Conservation (phyloP, 2,113 vertebrate species). For the Colinus virginianus region DNA sequence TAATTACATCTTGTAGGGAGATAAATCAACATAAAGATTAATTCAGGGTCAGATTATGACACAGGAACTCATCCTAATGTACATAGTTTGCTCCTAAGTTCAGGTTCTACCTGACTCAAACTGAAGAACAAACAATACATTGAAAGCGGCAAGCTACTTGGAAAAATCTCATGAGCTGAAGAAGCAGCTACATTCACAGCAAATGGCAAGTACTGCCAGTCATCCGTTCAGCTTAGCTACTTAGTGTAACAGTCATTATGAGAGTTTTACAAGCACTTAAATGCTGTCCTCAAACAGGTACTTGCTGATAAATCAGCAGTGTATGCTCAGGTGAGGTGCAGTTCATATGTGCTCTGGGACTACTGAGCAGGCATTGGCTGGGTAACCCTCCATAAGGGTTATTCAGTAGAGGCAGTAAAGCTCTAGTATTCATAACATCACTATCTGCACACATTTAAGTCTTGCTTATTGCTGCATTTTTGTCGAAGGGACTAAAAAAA, state of each 20-base stretch:
- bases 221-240: neutral
- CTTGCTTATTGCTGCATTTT: neutral
- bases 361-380: neutral
- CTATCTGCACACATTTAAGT: neutral
- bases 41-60: neutral
- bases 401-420: neutral
- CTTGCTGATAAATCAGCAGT: neutral
- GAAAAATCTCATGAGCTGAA: neutral
- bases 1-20: neutral
- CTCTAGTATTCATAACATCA: neutral
- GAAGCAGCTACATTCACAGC: neutral
- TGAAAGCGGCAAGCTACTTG: neutral
- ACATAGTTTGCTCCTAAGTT: neutral
- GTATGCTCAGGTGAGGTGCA: neutral
- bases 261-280: neutral
- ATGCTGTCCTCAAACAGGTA: neutral
- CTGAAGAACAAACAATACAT: neutral
- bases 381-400: neutral
- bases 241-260: neutral
- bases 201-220: neutral
- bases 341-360: accelerated
- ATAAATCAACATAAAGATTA: neutral
- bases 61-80: neutral
- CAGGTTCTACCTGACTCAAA: neutral
- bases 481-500: neutral